Evolutionary conservation across 2,888 invertebrate species (phyloP).

Genomic region (Drosophila birchii): DNA sequence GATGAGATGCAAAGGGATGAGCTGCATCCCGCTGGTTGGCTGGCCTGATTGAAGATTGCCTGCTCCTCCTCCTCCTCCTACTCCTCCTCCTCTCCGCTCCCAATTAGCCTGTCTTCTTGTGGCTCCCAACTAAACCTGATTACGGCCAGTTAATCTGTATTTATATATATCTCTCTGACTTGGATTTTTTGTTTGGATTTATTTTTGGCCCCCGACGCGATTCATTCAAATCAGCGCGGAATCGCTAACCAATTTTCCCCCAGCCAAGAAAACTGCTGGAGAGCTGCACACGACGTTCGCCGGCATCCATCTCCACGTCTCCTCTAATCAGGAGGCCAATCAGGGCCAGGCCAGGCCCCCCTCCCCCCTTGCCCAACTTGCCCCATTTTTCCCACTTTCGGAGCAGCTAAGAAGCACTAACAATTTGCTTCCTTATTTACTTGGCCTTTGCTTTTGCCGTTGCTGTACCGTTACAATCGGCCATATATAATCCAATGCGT

Average conservation of each 20-base stretch:
- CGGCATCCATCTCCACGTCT: background rate
- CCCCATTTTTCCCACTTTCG: constrained; percentile 4
- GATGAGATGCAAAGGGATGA: background rate
- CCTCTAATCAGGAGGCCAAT: background rate
- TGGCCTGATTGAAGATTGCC: constrained; percentile 37
- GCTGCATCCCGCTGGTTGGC: constrained; percentile 24
- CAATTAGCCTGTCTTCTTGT: constrained; percentile 32
- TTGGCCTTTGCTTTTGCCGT: constrained; percentile 34
- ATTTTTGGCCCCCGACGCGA: constrained; percentile 30
- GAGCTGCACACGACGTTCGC: constrained; percentile 34
- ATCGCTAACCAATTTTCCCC: constrained; percentile 11
- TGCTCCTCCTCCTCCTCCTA: background rate
- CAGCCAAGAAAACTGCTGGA: constrained; percentile 22
- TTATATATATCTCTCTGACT: constrained; percentile 1
- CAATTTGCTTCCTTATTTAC: constrained; percentile 63
- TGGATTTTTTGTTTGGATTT: constrained; percentile 12
- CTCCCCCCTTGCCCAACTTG: too few relatives aligned
- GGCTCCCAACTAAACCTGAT: constrained; percentile 34
- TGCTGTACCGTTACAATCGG: constrained; percentile 35
- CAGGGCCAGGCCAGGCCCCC: constrained; percentile 8
- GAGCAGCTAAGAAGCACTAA: background rate
- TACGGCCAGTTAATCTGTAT: constrained; percentile 5
- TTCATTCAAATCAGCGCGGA: constrained; percentile 13
- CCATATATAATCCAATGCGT: constrained; percentile 40
- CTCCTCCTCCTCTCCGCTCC: background rate